These are phyloP conservation scores for Myocastor coypus DNA, from an alignment of 2,113 vertebrate species.

Conservation along the genomic window DNA sequence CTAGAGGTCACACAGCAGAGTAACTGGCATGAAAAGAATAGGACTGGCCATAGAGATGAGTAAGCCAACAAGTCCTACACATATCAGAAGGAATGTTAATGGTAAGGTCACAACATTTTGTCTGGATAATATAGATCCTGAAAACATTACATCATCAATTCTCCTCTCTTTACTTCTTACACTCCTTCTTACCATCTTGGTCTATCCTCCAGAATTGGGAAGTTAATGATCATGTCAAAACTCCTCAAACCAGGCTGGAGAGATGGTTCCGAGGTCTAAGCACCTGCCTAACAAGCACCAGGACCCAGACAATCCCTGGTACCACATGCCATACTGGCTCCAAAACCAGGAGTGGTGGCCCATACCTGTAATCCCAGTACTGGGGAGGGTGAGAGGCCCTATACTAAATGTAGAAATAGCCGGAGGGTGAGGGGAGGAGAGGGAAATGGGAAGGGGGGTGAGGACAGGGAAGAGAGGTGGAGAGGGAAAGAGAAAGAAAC, in stretches of 20 bases:
- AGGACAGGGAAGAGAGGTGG: no score
- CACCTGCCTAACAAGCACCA: no score
- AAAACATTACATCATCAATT: slow-evolving; percentile 16
- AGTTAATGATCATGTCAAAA: slow-evolving; percentile 4
- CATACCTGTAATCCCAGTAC: no score
- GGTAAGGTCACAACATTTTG: not conserved
- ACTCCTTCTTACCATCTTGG: not conserved
- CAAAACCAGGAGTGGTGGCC: no score
- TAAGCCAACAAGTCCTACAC: not conserved
- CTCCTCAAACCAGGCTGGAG: not conserved
- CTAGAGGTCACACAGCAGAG: not conserved
- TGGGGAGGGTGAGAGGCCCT: no score
- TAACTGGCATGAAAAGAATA: not conserved
- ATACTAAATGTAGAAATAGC: no score
- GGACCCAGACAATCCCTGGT: no score
- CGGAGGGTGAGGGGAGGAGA: no score
- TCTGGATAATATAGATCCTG: not conserved
- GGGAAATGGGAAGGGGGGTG: no score
- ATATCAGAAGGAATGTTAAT: not conserved
- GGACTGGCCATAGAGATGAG: not conserved
- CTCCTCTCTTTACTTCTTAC: not conserved
- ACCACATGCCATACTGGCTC: no score
- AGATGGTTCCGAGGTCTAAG: no score
- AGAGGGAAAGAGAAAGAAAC: no score
- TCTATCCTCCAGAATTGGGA: not conserved